Evolutionary conservation across 2,888 invertebrate species (phyloP), one percentile per base, ranked within the genome.

Genomic region (Agonopterix arenella): DNA sequence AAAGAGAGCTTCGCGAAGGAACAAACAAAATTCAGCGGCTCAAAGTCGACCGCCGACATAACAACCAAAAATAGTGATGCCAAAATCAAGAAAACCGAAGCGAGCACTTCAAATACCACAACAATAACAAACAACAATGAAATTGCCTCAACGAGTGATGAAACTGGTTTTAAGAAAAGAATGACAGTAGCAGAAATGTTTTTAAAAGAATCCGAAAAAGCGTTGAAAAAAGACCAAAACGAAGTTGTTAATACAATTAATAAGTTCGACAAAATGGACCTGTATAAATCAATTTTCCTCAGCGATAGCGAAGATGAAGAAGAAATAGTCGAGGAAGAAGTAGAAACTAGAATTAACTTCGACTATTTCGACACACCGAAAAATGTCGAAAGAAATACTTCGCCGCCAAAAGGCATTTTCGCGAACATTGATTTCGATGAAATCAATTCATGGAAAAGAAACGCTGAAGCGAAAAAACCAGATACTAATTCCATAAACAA

Each of bases 261-360:
- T 11, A 81, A 84, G 59, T 90, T 90, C 51, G 86, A 90, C 52
- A 89, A 80, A 79, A 86, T 90, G 74, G 97, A 97, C 78, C 84
- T 98, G 3, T 98, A 97, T 69, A 96, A 96, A 77, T 94, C 96
- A 0, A 96, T 98, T 64, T 98, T 98, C 71, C 90, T 95, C 28
- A 94, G 94, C 64, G 95, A 95, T 52, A 94, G 94, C 66, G 95
- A 94, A 62, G 90, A 91, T 10, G 93, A 93, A 47, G 85, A 86
- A 2, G 84, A 83, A 46, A 79, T 79, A 41, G 76, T 78, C 51
- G 60, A 61, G 43, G 52, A 53, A 48, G 57, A 49, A 42, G 52
- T 48, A 36, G 45, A 44, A 46, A 48, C 16, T 36, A 61, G 56
- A 5, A 54, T 48, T n/a, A 56, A 49, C 18, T 57, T 54, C 8